Evolutionary conservation across 2,113 vertebrate species (phyloP).

Genomic region (Neotragus moschatus): DNA sequence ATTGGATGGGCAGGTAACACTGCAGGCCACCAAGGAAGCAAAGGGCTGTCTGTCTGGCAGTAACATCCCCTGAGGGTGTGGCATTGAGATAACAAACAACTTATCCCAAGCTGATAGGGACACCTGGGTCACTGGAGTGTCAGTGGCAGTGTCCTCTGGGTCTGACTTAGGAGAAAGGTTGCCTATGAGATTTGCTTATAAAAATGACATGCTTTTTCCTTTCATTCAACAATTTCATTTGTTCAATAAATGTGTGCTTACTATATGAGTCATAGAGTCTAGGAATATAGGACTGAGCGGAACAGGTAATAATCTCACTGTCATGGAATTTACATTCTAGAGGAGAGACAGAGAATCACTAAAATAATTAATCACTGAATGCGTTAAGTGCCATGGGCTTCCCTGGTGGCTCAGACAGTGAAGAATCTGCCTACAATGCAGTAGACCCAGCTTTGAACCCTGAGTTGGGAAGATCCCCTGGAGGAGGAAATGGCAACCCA

Average conservation of each 20-base stretch:
- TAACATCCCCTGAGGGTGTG: accelerated
- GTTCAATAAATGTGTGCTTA: background rate
- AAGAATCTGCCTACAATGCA: background rate
- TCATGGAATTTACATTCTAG: background rate
- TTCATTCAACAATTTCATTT: background rate
- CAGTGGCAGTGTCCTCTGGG: background rate
- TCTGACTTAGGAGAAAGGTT: background rate
- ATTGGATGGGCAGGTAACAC: background rate
- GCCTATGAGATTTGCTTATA: background rate
- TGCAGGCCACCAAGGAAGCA: background rate
- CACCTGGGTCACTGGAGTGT: background rate
- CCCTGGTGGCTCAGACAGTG: background rate
- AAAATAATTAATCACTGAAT: background rate
- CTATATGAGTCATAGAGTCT: background rate
- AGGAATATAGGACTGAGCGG: background rate
- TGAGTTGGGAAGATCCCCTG: background rate
- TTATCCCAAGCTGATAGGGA: background rate
- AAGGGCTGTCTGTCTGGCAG: background rate
- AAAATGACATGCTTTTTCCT: background rate
- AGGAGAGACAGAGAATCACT: background rate
- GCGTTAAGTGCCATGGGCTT: background rate
- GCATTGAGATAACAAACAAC: background rate
- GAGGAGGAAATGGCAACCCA: background rate
- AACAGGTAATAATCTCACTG: background rate
- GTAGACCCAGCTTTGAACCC: background rate